Percentiles rank a stretch among this genome's conserved stretches.
These are phyloP conservation scores for Meloe dianella DNA, from an alignment of 2,888 invertebrate species.

Conservation along the genomic window DNA sequence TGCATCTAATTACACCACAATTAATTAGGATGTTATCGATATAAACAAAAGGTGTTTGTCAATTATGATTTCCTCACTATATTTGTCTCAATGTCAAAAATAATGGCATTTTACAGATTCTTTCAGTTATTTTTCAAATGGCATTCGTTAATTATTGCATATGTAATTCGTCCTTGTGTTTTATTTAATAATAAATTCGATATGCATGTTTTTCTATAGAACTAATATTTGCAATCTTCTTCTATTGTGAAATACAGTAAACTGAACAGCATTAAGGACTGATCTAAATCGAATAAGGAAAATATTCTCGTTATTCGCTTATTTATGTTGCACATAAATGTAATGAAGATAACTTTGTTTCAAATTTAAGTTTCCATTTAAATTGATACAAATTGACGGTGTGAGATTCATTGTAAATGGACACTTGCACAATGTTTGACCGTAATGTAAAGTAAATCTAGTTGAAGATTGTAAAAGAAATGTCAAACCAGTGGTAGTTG, in stretches of 20 bases:
- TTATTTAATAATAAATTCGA: background rate
- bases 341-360: slow-evolving; percentile 11
- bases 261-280: slow-evolving; percentile 9
- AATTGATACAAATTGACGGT: background rate
- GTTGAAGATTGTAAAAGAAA: background rate
- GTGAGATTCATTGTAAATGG: background rate
- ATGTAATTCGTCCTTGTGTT: background rate
- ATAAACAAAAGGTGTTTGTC: background rate
- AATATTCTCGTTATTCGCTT: slow-evolving; percentile 4
- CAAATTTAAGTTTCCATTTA: background rate
- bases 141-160: background rate
- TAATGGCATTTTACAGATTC: background rate
- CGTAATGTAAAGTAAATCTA: background rate
- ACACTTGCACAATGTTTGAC: background rate
- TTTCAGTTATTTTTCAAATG: background rate
- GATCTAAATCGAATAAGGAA: slow-evolving; percentile 8
- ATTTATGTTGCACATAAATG: slow-evolving; percentile 37
- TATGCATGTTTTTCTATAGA: background rate
- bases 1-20: slow-evolving; percentile 22
- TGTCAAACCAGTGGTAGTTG: background rate
- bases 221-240: background rate
- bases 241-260: background rate
- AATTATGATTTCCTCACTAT: background rate
- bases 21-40: slow-evolving; percentile 4
- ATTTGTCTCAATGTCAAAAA: slow-evolving; percentile 6